These are phyloP conservation scores for Bothrops jararaca DNA, from an alignment of 2,113 vertebrate genomes.

Conservation along the genomic window DNA sequence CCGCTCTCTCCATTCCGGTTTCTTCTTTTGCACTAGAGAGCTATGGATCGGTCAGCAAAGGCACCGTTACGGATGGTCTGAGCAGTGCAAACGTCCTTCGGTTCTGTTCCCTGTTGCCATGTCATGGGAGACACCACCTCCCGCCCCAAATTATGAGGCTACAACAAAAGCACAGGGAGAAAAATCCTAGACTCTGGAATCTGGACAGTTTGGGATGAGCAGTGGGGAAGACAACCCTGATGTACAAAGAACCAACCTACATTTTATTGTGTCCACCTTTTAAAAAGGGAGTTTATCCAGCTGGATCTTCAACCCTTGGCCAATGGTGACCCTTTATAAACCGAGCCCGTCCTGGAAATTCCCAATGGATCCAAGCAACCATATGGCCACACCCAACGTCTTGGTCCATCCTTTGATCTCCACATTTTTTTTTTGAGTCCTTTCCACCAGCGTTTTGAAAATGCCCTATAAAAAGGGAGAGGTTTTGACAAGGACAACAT, in stretches of 20 bases:
- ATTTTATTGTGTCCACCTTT: slow-evolving; percentile 14
- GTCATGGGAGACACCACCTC: slow-evolving; percentile 15
- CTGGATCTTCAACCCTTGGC: slow-evolving; percentile 52
- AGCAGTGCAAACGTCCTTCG: neutral
- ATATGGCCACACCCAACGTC: neutral
- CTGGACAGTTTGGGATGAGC: slow-evolving; percentile 29
- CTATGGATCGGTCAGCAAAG: slow-evolving; percentile 29
- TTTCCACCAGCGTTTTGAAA: slow-evolving; percentile 38
- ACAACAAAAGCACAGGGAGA: fast-evolving
- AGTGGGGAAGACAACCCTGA: neutral
- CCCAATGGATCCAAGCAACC: neutral
- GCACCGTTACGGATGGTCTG: slow-evolving; percentile 25
- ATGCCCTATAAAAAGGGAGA: slow-evolving; percentile 48
- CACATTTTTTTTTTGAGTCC: slow-evolving; percentile 11
- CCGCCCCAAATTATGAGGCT: slow-evolving; percentile 28
- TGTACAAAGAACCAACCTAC: neutral
- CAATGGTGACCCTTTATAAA: neutral
- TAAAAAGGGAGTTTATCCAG: slow-evolving; percentile 49
- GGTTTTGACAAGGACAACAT: slow-evolving; percentile 45
- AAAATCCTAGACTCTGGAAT: neutral
- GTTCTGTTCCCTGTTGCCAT: slow-evolving; percentile 27
- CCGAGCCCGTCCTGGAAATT: slow-evolving; percentile 18
- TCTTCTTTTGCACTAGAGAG: slow-evolving; percentile 30
- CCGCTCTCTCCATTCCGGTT: slow-evolving; percentile 18
- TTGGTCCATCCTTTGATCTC: slow-evolving; percentile 20